These are phyloP conservation scores for Galago senegalensis DNA, from an alignment of 2,797 vertebrate genomes.

Conservation along the genomic window DNA sequence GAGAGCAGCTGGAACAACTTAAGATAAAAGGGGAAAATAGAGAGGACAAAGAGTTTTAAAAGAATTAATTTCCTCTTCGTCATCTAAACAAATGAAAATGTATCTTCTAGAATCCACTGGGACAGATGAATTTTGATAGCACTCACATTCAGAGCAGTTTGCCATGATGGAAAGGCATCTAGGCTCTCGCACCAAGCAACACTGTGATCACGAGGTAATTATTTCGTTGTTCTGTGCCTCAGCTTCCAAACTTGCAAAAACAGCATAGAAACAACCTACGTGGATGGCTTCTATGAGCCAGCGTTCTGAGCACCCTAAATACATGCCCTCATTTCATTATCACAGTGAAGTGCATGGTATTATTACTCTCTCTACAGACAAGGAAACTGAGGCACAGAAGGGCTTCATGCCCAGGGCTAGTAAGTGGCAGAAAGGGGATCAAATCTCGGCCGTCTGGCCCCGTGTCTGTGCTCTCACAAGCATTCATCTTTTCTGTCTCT, in stretches of 20 bases:
- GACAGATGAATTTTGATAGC: background rate
- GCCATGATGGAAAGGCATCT: background rate
- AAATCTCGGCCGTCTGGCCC: background rate
- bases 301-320: background rate
- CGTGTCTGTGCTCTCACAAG: background rate
- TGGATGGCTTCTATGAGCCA: background rate
- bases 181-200: background rate
- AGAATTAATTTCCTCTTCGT: slow-evolving; percentile 65
- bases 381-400: background rate
- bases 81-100: slow-evolving; percentile 55
- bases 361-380: background rate
- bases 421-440: background rate
- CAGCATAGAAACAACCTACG: background rate
- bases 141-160: background rate
- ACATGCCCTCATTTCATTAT: background rate
- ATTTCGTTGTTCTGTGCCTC: background rate
- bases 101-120: background rate
- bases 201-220: background rate
- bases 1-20: slow-evolving; percentile 58
- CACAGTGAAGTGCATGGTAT: background rate
- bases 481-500: background rate
- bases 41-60: slow-evolving; percentile 39
- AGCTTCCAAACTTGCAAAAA: background rate
- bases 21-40: slow-evolving; percentile 36
- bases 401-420: too few relatives aligned